Percentiles rank a stretch among this genome's conserved stretches.
These are phyloP conservation scores for Harpalus rufipes DNA, from an alignment of 2,888 invertebrate genomes.

Conservation along the genomic window DNA sequence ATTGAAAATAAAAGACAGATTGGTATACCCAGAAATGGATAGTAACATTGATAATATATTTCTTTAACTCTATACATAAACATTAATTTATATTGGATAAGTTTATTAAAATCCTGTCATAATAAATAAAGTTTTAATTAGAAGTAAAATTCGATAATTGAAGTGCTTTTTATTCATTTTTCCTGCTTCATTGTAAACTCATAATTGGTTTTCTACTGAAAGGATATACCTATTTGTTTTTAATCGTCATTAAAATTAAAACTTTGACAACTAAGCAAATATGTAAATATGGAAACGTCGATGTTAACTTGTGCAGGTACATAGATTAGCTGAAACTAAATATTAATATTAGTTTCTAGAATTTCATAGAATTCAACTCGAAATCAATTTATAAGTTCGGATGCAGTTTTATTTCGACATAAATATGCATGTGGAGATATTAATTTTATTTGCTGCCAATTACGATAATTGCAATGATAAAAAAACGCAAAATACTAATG, in stretches of 20 bases:
- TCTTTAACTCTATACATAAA: no score
- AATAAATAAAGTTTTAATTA: background rate
- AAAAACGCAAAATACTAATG: no score
- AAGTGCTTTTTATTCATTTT: background rate
- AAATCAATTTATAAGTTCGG: conserved; percentile 26
- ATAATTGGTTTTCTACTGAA: background rate
- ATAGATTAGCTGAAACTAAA: conserved; percentile 17
- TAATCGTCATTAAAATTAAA: background rate
- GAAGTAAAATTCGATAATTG: background rate
- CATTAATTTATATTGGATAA: no score
- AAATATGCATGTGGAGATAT: conserved; percentile 31
- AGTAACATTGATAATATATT: no score
- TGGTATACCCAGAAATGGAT: no score
- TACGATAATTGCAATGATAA: background rate
- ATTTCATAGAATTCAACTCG: conserved; percentile 28
- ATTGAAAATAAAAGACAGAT: no score
- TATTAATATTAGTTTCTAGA: conserved; percentile 31
- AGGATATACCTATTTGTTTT: background rate
- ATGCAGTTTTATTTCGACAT: background rate
- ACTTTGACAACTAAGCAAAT: background rate
- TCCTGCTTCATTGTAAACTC: background rate
- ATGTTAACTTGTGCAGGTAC: background rate
- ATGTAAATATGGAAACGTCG: conserved; percentile 9
- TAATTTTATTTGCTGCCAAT: background rate
- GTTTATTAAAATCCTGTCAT: background rate